phyloP scores from a whole-genome alignment of 2,888 invertebrate species.

The Apomyelois bistriatella region DNA sequence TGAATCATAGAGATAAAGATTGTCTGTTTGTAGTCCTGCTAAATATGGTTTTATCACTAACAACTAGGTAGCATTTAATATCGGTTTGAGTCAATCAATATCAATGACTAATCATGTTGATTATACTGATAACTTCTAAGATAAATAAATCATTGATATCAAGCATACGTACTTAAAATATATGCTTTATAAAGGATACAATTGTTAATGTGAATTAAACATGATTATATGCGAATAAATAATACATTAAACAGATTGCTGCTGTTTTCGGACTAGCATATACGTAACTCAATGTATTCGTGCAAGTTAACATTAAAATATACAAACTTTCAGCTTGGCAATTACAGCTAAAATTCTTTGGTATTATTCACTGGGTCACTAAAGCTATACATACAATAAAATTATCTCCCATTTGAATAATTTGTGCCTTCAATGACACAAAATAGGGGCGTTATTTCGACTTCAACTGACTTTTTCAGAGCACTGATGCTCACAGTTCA shows the following conservation, averaged over 20 bases:
- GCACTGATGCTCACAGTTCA: slow-evolving; percentile 15
- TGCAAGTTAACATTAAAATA: slow-evolving; percentile 41
- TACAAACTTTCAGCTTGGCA: slow-evolving; percentile 41
- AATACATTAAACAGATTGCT: slow-evolving; percentile 54
- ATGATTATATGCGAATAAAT: slow-evolving; percentile 59
- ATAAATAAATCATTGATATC: slow-evolving; percentile 47
- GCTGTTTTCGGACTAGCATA: slow-evolving; percentile 67
- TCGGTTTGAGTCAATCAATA: slow-evolving; percentile 45
- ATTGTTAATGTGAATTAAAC: slow-evolving; percentile 31
- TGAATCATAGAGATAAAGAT: slow-evolving; percentile 19
- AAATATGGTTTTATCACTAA: slow-evolving; percentile 19
- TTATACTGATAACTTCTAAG: slow-evolving; percentile 36
- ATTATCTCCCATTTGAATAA: slow-evolving; percentile 34
- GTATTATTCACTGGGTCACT: slow-evolving; percentile 66
- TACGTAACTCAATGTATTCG: slow-evolving; percentile 42
- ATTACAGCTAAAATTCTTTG: slow-evolving; percentile 60
- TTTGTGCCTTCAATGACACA: slow-evolving; percentile 38
- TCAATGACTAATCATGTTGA: slow-evolving; percentile 43
- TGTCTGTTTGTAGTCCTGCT: slow-evolving; percentile 18
- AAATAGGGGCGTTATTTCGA: slow-evolving; percentile 32
- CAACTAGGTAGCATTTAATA: slow-evolving; percentile 25
- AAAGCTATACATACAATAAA: slow-evolving; percentile 53
- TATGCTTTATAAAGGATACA: slow-evolving; percentile 36
- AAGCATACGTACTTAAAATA: slow-evolving; percentile 41
- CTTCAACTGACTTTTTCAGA: slow-evolving; percentile 15